Evolutionary conservation across 2,797 vertebrate genomes (phyloP).

Genomic region (Kryptolebias ocellatus): DNA sequence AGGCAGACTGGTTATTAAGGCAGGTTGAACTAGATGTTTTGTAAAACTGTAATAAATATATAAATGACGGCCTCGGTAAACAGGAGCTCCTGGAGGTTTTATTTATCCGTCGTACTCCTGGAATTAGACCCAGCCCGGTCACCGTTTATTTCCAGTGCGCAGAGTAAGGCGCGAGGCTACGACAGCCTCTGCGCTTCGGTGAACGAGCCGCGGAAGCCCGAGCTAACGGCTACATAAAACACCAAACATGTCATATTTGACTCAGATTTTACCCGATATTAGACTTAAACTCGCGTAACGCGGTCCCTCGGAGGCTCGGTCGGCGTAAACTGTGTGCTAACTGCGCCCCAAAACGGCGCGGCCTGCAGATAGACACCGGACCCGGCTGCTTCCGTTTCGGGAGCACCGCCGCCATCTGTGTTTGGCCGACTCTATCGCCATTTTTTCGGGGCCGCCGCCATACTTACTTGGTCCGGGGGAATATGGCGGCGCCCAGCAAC

Average conservation of each 20-base stretch:
- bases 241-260: not conserved
- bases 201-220: not conserved
- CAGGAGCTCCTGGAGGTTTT: too few species aligned
- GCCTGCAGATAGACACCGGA: constrained; percentile 72
- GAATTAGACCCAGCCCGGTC: too few species aligned
- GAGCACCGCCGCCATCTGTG: constrained; percentile 86
- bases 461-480: constrained; percentile 94
- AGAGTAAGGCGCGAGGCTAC: not conserved
- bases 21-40: too few species aligned
- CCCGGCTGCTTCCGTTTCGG: constrained; percentile 63
- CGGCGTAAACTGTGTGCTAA: not conserved
- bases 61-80: too few species aligned
- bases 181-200: too few species aligned
- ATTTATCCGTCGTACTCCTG: too few species aligned
- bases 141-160: not conserved
- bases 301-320: fast-evolving
- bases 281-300: fast-evolving
- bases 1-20: too few species aligned
- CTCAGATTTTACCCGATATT: not conserved
- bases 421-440: constrained; percentile 87
- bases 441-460: constrained; percentile 97
- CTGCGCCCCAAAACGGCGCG: constrained; percentile 68
- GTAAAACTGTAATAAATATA: too few species aligned
- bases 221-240: constrained; percentile 48
- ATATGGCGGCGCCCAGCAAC: constrained; percentile 99